Evolutionary conservation across 2,797 vertebrate genomes (phyloP).

Genomic region (Sternotherus odoratus): DNA sequence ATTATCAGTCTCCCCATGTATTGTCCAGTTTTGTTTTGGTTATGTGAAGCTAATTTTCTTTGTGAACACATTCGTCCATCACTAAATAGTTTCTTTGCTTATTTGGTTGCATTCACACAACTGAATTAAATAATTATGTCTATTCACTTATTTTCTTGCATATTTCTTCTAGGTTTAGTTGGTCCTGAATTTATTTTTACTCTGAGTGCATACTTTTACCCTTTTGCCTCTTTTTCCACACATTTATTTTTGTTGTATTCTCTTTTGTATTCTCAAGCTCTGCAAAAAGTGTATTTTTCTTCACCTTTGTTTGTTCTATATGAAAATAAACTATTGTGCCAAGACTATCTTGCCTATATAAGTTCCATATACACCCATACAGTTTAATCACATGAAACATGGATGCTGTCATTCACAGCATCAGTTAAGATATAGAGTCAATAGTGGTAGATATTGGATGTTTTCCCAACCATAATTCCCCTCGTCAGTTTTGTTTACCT

Average conservation of each 20-base stretch:
- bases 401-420: too few relatives aligned
- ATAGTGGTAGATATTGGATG: background rate
- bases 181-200: background rate
- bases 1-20: background rate
- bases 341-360: background rate
- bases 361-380: background rate
- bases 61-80: background rate
- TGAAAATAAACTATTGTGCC: background rate
- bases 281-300: background rate
- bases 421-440: too few relatives aligned
- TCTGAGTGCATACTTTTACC: background rate
- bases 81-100: background rate
- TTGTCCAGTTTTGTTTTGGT: background rate
- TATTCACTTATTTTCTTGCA: background rate
- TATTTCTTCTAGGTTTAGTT: background rate
- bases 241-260: background rate
- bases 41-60: background rate
- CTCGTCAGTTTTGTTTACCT: background rate
- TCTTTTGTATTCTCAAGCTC: too few relatives aligned
- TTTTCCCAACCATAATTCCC: background rate
- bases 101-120: background rate
- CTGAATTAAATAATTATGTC: background rate
- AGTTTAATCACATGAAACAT: too few relatives aligned
- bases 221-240: background rate
- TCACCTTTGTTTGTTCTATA: background rate